Evolutionary conservation across 2,888 invertebrate species (phyloP).

Genomic region (Chymomyza fuscimana): DNA sequence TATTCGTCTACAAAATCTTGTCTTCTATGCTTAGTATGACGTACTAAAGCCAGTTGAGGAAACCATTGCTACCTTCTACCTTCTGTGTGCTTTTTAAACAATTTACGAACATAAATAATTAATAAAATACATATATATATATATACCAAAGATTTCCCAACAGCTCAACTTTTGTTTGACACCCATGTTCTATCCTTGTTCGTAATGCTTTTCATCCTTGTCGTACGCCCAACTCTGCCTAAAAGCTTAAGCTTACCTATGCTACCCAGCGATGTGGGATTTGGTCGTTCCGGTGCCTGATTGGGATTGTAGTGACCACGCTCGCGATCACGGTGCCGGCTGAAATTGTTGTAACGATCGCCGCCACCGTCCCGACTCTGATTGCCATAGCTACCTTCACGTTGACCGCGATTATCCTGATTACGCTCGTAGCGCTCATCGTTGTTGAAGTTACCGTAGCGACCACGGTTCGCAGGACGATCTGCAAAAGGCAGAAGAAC

Average conservation of each 20-base stretch:
- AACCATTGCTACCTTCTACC: too few relatives aligned
- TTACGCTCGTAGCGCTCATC: conserved; percentile 78
- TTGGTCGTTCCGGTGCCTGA: conserved; percentile 45
- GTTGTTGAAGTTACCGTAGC: conserved; percentile 79
- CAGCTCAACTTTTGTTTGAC: background rate
- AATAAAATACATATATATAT: background rate
- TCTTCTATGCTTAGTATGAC: too few relatives aligned
- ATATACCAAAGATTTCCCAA: background rate
- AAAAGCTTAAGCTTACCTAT: conserved; percentile 41
- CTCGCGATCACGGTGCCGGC: conserved; percentile 77
- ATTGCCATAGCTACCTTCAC: conserved; percentile 78
- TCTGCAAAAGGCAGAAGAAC: conserved; percentile 59
- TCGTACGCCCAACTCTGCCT: background rate
- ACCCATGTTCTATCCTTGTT: background rate
- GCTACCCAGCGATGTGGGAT: conserved; percentile 53
- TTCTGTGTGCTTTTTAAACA: background rate
- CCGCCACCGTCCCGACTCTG: conserved; percentile 76
- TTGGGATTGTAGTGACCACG: conserved; percentile 75
- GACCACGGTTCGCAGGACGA: conserved; percentile 79
- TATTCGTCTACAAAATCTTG: too few relatives aligned
- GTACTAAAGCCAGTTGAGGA: too few relatives aligned
- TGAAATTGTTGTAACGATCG: conserved; percentile 80
- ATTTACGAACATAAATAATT: background rate
- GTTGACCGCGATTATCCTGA: conserved; percentile 76
- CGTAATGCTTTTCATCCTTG: background rate